These are phyloP conservation scores for Campoplex capitator DNA, from an alignment of 2,888 invertebrate species.

Conservation along the genomic window DNA sequence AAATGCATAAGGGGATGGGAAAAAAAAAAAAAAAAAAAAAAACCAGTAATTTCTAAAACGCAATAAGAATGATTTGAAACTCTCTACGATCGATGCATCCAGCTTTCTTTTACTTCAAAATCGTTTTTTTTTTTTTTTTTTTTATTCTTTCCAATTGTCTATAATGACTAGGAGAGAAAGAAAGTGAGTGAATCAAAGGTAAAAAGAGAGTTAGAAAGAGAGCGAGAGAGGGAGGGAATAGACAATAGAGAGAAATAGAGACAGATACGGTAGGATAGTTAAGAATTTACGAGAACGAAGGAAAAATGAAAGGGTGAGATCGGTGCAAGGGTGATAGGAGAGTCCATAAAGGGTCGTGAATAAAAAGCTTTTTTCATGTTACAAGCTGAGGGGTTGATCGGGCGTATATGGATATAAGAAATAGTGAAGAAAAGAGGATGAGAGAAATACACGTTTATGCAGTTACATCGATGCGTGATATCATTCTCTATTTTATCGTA, in stretches of 20 bases:
- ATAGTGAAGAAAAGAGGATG: slow-evolving; percentile 39
- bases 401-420: slow-evolving; percentile 42
- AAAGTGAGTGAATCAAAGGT: background rate
- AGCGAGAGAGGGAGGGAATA: background rate
- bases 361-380: slow-evolving; percentile 72
- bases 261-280: slow-evolving; percentile 32
- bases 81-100: slow-evolving; percentile 3
- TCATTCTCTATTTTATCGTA: slow-evolving; percentile 12
- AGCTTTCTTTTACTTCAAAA: slow-evolving; percentile 39
- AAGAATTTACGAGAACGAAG: slow-evolving; percentile 58
- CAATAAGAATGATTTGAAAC: slow-evolving; percentile 34
- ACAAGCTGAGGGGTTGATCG: slow-evolving; percentile 53
- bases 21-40: slow-evolving; percentile 12
- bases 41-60: slow-evolving; percentile 21
- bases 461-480: slow-evolving; percentile 34
- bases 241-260: background rate
- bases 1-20: background rate
- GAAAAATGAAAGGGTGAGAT: slow-evolving; percentile 24
- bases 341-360: slow-evolving; percentile 78
- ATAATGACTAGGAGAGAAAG: background rate
- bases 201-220: background rate
- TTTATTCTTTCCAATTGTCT: background rate
- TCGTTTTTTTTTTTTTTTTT: slow-evolving; percentile 42
- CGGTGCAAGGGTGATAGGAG: slow-evolving; percentile 37
- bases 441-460: background rate